Evolutionary conservation across 1,140 invertebrate species (phyloP), one percentile per base, ranked within the genome.

Genomic region (Nomia melanderi): DNA sequence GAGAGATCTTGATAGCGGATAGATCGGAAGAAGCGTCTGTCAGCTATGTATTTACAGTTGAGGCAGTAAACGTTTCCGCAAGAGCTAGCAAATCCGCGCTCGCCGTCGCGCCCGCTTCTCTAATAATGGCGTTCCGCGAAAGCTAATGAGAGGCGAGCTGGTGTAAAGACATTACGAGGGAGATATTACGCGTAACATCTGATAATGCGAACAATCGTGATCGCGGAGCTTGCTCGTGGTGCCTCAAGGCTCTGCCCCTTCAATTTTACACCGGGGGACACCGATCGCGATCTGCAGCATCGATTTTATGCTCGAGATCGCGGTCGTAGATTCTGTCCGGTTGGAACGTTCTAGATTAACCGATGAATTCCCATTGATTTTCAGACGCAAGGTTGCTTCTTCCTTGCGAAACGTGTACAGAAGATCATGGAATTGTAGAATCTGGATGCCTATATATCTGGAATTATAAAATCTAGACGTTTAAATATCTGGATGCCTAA

Each of bases 91-190:
- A n/a, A 50, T 50, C 27, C 17, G 33, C 14, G 36, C 17, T 27
- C 47, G 20, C 59, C 56, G 60, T 29, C 31, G 53, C 36, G 59
- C 44, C 17, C 47, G 47, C 20, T 14, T 73, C 27, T 73, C 47
- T 56, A 73, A 73, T 54, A 64, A 60, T 44, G 73, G 47, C 75
- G 57, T 53, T 36, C 44, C 36, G 57, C 72, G 67, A 72, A 72
- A 77, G 66, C 67, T 70, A 70, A 77, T 47, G 53, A 70, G 29
- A 44, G 29, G 25, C n/a, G 47, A 50, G 27, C 27, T 20, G 20
- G 57, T 50, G 69, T 39, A n/a, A 73, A 54, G 33, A 29, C 27
- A 66, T 74, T 50, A 50, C 8, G 31, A 60, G 44, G 60, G 44
- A 39, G 31, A 33, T 1, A 47, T 25, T 79, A 44, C 53, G 44